Evolutionary conservation across 2,113 vertebrate species (phyloP).

Genomic region (Melanerpes aurifrons): DNA sequence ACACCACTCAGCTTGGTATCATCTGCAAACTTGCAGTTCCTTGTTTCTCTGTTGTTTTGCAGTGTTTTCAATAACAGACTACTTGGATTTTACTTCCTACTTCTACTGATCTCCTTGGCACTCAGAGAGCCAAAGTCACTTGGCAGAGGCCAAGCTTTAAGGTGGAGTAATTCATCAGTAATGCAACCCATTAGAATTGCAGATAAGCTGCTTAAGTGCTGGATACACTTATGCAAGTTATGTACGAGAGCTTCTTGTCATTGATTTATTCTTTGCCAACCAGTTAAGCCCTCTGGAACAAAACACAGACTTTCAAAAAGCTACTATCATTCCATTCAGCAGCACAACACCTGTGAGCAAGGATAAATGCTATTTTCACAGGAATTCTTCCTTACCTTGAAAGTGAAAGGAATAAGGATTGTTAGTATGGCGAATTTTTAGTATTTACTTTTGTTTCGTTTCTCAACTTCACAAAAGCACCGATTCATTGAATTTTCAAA

Average conservation of each 20-base stretch:
- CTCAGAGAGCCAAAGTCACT: slow-evolving; percentile 18
- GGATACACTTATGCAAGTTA: neutral
- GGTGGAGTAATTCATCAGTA: slow-evolving; percentile 10
- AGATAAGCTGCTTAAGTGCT: neutral
- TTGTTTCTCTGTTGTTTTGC: neutral
- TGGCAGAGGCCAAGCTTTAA: slow-evolving; percentile 15
- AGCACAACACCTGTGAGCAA: neutral
- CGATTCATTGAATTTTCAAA: neutral
- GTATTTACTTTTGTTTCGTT: neutral
- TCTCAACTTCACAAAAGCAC: neutral
- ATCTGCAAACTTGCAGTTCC: neutral
- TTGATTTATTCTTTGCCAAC: slow-evolving; percentile 3
- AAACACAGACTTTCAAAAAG: neutral
- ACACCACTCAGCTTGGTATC: no score
- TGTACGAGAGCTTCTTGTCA: neutral
- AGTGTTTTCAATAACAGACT: neutral
- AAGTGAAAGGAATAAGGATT: neutral
- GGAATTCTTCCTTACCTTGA: neutral
- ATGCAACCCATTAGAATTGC: neutral
- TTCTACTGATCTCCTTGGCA: neutral
- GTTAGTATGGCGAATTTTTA: neutral
- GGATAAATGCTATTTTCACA: neutral
- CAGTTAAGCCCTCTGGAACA: neutral
- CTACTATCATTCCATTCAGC: neutral
- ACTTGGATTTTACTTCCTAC: neutral